Percentiles rank a stretch among this genome's conserved stretches.
phyloP scores from a whole-genome alignment of 2,888 invertebrate genomes.

The Digitonthophagus gazella region DNA sequence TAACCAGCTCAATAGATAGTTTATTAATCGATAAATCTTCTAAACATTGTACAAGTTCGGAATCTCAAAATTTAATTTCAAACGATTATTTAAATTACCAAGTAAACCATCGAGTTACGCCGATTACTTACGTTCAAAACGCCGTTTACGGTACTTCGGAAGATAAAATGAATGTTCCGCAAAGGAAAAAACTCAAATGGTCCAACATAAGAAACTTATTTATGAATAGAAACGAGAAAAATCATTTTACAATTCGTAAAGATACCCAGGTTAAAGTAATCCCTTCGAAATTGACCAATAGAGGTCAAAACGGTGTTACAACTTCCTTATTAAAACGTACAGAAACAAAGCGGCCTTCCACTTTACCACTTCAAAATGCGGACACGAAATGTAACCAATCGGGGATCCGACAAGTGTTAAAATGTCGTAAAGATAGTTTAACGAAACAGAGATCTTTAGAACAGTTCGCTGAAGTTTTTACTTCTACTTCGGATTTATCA shows the following conservation, averaged over 20 bases:
- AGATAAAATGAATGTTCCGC: slow-evolving; percentile 39
- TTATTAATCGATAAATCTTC: slow-evolving; percentile 64
- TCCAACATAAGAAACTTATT: slow-evolving; percentile 55
- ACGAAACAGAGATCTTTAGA: slow-evolving; percentile 70
- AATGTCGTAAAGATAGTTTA: slow-evolving; percentile 48
- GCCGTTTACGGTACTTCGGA: slow-evolving; percentile 56
- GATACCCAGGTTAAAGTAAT: slow-evolving; percentile 52
- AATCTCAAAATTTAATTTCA: slow-evolving; percentile 54
- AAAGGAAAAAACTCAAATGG: slow-evolving; percentile 51
- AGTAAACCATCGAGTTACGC: slow-evolving; percentile 55
- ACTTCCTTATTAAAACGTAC: slow-evolving; percentile 49
- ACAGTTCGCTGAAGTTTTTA: slow-evolving; percentile 73
- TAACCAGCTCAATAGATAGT: slow-evolving; percentile 58
- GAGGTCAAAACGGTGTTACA: slow-evolving; percentile 53
- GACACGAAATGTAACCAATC: slow-evolving; percentile 36
- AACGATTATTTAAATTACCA: slow-evolving; percentile 54
- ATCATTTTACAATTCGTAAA: slow-evolving; percentile 26
- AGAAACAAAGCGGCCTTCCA: slow-evolving; percentile 49
- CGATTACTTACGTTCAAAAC: slow-evolving; percentile 72
- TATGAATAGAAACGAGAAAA: slow-evolving; percentile 39
- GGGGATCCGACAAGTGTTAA: slow-evolving; percentile 49
- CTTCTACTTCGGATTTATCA: slow-evolving; percentile 64
- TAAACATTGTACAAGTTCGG: slow-evolving; percentile 56
- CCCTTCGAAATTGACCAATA: slow-evolving; percentile 53
- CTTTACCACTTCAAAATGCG: slow-evolving; percentile 48